Conservation (phyloP, 1,140 invertebrate species). For the Phortica variegata region DNA sequence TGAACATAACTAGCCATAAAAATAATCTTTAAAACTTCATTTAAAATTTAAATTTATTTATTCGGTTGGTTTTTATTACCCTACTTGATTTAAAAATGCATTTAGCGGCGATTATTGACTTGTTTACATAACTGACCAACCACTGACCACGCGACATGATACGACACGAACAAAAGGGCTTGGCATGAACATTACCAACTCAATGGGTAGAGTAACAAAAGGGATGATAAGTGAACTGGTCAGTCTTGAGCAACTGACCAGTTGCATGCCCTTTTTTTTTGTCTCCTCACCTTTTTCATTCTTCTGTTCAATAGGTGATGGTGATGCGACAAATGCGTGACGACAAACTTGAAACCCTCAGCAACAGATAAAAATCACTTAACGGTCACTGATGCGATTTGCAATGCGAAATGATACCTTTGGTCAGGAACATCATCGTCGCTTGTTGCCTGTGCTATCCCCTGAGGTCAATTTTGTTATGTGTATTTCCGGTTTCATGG, state of each 20-base stretch:
- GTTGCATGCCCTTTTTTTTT: constrained; percentile 22
- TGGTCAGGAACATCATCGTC: constrained; percentile 9
- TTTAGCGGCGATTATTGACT: constrained; percentile 47
- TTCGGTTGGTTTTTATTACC: constrained; percentile 25
- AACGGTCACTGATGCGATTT: constrained; percentile 51
- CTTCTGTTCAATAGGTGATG: constrained; percentile 35
- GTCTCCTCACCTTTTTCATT: too few species aligned
- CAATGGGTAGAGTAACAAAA: neutral
- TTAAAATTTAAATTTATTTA: constrained; percentile 46
- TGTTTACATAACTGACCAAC: constrained; percentile 34
- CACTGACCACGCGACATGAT: neutral
- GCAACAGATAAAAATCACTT: constrained; percentile 40
- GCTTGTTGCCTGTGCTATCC: constrained; percentile 18
- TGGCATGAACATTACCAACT: too few species aligned
- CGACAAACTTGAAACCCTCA: too few species aligned
- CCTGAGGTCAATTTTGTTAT: constrained; percentile 42
- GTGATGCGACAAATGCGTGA: too few species aligned
- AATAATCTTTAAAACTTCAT: constrained; percentile 21
- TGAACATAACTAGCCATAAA: constrained; percentile 30
- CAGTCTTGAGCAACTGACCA: constrained; percentile 14
- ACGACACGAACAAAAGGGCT: constrained; percentile 7
- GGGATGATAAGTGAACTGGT: constrained; percentile 1
- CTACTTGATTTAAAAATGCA: too few species aligned
- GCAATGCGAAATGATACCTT: constrained; percentile 28
- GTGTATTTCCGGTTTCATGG: constrained; percentile 43